Conservation (phyloP, 53 echinoderm and acorn worm genomes). For the Holothuria leucospilota region DNA sequence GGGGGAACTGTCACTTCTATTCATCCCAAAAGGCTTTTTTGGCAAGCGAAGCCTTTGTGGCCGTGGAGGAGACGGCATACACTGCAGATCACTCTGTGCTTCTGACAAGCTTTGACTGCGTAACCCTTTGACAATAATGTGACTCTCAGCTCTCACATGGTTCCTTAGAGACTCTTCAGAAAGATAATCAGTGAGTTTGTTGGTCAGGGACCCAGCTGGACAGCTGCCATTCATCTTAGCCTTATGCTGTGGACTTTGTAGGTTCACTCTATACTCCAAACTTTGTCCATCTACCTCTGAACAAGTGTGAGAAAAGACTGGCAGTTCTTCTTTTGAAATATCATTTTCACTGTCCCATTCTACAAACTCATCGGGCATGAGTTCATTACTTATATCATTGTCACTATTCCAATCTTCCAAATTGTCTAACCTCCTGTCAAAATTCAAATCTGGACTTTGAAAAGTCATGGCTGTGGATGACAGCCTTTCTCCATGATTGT, state of each 20-base stretch:
- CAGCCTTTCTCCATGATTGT: neutral
- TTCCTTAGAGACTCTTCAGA: slow-evolving; percentile 34
- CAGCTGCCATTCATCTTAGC: slow-evolving; percentile 12
- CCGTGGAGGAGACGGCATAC: slow-evolving; percentile 76
- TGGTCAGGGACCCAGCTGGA: slow-evolving; percentile 3
- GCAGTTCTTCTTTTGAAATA: slow-evolving; percentile 90
- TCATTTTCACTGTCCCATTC: slow-evolving; percentile 96
- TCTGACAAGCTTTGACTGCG: slow-evolving; percentile 83
- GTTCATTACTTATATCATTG: slow-evolving; percentile 89
- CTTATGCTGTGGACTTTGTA: neutral
- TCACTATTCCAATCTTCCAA: slow-evolving; percentile 92
- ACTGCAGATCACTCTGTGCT: slow-evolving; percentile 46
- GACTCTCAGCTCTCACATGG: slow-evolving; percentile 46
- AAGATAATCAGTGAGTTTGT: slow-evolving; percentile 7
- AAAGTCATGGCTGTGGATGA: slow-evolving; percentile 28
- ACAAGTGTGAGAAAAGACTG: slow-evolving; percentile 83
- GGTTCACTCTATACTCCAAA: slow-evolving; percentile 33
- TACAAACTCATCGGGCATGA: slow-evolving; percentile 93
- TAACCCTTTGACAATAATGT: slow-evolving; percentile 13
- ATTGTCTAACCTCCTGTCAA: slow-evolving; percentile 81
- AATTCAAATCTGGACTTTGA: slow-evolving; percentile 59
- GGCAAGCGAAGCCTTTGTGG: slow-evolving; percentile 90
- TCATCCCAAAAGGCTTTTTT: slow-evolving; percentile 94
- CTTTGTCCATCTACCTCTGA: slow-evolving; percentile 67
- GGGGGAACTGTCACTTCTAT: slow-evolving; percentile 81